phyloP scores from a whole-genome alignment of 2,888 invertebrate species.

The Netelia melanura region DNA sequence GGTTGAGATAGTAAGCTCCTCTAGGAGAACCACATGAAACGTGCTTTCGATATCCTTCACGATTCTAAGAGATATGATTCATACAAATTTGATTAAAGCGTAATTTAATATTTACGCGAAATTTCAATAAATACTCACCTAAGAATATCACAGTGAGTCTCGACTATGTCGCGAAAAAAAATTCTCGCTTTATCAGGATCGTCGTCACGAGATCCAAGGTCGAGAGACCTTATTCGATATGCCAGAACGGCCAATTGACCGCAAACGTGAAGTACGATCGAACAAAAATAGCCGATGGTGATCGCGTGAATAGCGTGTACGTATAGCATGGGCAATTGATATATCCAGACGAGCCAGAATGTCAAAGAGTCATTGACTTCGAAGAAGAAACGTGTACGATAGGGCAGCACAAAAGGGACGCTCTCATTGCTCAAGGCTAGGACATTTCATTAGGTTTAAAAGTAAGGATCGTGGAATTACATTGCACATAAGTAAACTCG shows the following conservation, averaged over 20 bases:
- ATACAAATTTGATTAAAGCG: background rate
- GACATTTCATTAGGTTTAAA: background rate
- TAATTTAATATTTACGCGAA: background rate
- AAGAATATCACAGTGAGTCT: conserved; percentile 34
- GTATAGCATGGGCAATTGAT: conserved; percentile 54
- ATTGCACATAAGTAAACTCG: too few relatives aligned
- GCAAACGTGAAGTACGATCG: conserved; percentile 58
- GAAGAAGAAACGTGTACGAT: conserved; percentile 58
- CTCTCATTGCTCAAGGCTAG: conserved; percentile 49
- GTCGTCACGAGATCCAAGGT: background rate
- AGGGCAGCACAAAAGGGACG: conserved; percentile 49
- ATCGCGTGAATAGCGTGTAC: conserved; percentile 40
- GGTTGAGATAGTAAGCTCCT: conserved; percentile 57
- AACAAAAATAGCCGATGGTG: conserved; percentile 52
- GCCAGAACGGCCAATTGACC: conserved; percentile 58
- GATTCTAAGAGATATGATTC: conserved; percentile 28
- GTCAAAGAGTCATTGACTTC: conserved; percentile 42
- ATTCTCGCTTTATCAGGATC: background rate
- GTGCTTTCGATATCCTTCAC: conserved; percentile 50
- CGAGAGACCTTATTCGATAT: conserved; percentile 50
- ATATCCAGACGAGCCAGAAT: conserved; percentile 57
- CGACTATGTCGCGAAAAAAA: conserved; percentile 47
- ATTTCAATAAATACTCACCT: conserved; percentile 43
- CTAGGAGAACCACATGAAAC: conserved; percentile 55
- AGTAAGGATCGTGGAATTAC: background rate